phyloP scores from a whole-genome alignment of 1,140 invertebrate genomes.

The Conopomorpha cramerella region DNA sequence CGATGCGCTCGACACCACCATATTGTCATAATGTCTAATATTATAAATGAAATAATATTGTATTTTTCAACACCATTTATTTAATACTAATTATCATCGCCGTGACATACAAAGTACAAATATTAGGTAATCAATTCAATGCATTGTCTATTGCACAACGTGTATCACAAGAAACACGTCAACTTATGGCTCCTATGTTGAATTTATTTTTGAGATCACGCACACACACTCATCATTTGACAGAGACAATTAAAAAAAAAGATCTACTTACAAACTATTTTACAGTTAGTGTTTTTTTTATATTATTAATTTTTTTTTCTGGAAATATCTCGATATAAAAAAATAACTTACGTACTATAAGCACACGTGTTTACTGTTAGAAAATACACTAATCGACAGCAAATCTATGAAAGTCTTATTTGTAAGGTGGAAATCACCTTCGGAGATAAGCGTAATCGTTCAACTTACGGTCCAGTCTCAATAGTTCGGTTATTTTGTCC shows the following conservation, averaged over 20 bases:
- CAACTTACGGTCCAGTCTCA: too few species aligned
- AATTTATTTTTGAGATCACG: neutral
- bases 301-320: too few species aligned
- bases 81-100: constrained; percentile 26
- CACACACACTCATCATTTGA: neutral
- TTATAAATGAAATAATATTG: constrained; percentile 10
- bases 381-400: constrained; percentile 33
- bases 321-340: constrained; percentile 43
- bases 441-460: constrained; percentile 48
- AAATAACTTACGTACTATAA: constrained; percentile 31
- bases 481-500: too few species aligned
- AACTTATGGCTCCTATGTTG: neutral
- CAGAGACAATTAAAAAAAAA: neutral
- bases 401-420: constrained; percentile 42
- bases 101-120: constrained; percentile 20
- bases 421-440: constrained; percentile 35
- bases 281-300: constrained; percentile 12
- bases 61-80: constrained; percentile 41
- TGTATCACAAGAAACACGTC: neutral
- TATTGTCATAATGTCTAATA: too few species aligned
- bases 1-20: too few species aligned
- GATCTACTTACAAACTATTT: constrained; percentile 3
- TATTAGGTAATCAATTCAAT: constrained; percentile 16
- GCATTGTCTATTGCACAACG: constrained; percentile 23
- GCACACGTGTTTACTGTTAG: constrained; percentile 16